Conservation (phyloP, 2,888 invertebrate species). For the Euphydryas editha region DNA sequence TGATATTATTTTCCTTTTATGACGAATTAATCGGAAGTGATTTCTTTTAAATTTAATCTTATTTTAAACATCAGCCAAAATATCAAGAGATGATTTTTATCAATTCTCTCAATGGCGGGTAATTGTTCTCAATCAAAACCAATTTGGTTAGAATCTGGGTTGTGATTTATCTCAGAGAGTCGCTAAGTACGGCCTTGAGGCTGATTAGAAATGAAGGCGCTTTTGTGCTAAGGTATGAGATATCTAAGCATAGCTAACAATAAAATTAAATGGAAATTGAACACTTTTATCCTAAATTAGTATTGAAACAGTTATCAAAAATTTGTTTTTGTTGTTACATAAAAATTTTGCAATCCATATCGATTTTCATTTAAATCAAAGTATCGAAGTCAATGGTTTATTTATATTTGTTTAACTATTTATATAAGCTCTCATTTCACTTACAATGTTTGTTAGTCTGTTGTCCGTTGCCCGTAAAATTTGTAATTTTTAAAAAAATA, state of each 20-base stretch:
- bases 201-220: conserved; percentile 60
- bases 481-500: too few relatives aligned
- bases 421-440: too few relatives aligned
- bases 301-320: too few relatives aligned
- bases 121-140: conserved; percentile 45
- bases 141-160: conserved; percentile 56
- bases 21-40: not conserved
- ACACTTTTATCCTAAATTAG: too few relatives aligned
- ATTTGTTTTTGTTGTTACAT: too few relatives aligned
- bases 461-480: too few relatives aligned
- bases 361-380: too few relatives aligned
- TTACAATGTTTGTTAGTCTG: too few relatives aligned
- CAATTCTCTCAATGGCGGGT: conserved; percentile 29
- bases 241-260: not conserved
- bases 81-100: conserved; percentile 21
- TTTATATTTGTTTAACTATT: too few relatives aligned
- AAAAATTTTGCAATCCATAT: too few relatives aligned
- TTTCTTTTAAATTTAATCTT: not conserved
- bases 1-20: not conserved
- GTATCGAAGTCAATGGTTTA: too few relatives aligned
- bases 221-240: conserved; percentile 46
- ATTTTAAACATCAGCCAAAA: not conserved
- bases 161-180: conserved; percentile 43
- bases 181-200: conserved; percentile 46
- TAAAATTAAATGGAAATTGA: not conserved